Base-by-base conservation (phyloP, 1,140 invertebrate genomes). In the Microplitis demolitor region DNA sequence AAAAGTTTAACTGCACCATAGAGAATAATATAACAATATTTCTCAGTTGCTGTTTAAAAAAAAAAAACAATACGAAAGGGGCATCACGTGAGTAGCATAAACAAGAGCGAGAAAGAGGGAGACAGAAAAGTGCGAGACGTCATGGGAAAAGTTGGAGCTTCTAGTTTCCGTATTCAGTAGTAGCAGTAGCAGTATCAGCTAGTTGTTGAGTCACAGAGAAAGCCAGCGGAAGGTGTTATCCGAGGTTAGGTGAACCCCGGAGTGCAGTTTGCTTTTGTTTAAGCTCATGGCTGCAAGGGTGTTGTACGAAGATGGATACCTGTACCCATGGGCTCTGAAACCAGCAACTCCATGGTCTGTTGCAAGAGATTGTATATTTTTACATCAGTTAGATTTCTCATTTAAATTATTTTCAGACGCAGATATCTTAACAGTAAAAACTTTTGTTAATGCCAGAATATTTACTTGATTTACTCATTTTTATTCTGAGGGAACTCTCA, bases 201-300 rank as follows among this genome's bases (percentile, higher is more conserved):
- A 6, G 39, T 45, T 45, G 39, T 45, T 45, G 39, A 45, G 11
- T 9, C 39, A 9, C 39, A 45, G 39, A 45, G 6, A 45, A 6
- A 6, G 6, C 4, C 39, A 37, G 24, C 66, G 51, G 51, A 68
- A 68, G 31, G 51, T 54, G 51, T 37, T n/a, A 34, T 51, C 33
- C 61, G 35, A 68, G 50, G 66, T 34, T 34, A 54, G 33, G 66
- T 54, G 24, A 68, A 13, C 66, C 39, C 66, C 24, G 14, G 66
- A 68, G 66, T 68, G 33, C 24, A 68, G 66, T 68, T 68, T 51
- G 51, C 51, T 68, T 58, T 68, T 14, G 31, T 54, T 13, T 24
- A n/a, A 68, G 16, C 51, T 45, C 54, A 24, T 56, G 34, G n/a
- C 62, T 50, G 37, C 24, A 13, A 64, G 62, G 14, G 16, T 50